phyloP scores from a whole-genome alignment of 1,140 invertebrate genomes.

The Glossosoma conforme region DNA sequence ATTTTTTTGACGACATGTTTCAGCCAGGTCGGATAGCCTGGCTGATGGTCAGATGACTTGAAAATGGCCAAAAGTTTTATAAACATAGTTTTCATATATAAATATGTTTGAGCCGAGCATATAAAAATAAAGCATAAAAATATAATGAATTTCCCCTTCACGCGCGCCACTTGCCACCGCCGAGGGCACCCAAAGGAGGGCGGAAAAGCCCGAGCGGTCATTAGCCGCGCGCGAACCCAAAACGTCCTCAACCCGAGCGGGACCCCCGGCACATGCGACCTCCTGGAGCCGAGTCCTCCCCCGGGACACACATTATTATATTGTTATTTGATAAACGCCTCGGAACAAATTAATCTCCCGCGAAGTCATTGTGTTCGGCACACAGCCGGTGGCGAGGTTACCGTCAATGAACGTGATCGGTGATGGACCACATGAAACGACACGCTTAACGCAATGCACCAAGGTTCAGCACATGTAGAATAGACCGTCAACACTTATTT shows the following conservation, averaged over 20 bases:
- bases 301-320: constrained; percentile 1
- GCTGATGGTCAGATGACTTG: too few relatives aligned
- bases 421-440: too few relatives aligned
- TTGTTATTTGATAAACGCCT: constrained; percentile 18
- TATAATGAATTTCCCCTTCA: too few relatives aligned
- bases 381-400: background rate
- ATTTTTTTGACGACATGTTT: too few relatives aligned
- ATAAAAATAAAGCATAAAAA: too few relatives aligned
- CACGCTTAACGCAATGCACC: too few relatives aligned
- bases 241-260: background rate
- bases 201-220: constrained; percentile 19
- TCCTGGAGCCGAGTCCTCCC: background rate
- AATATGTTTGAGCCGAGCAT: too few relatives aligned
- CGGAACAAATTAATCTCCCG: constrained; percentile 13
- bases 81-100: too few relatives aligned
- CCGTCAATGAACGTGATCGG: background rate
- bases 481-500: too few relatives aligned
- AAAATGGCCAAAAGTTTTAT: too few relatives aligned
- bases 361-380: background rate
- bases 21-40: too few relatives aligned
- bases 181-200: constrained; percentile 15
- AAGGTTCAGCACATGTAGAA: too few relatives aligned
- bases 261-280: background rate
- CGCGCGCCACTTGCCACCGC: constrained; percentile 1
- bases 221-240: constrained; percentile 5